Percentiles rank a stretch among this genome's conserved stretches.
These are phyloP conservation scores for Pseudococcus jackbeardsleyi DNA, from an alignment of 2,888 invertebrate species.

Conservation along the genomic window DNA sequence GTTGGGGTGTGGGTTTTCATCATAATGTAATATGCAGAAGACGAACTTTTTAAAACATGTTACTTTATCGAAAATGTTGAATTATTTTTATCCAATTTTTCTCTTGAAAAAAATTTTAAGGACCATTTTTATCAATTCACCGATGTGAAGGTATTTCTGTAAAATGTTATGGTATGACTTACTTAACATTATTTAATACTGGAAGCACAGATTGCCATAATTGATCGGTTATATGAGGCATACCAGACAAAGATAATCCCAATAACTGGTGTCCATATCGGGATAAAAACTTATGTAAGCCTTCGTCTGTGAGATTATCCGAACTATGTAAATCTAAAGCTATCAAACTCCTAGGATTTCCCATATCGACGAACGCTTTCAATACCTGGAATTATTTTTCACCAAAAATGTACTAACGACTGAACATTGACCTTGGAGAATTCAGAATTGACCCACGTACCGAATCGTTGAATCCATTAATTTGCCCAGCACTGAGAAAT, in stretches of 20 bases:
- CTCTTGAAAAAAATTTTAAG: too few species aligned
- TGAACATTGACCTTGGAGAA: neutral
- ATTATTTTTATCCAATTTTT: too few species aligned
- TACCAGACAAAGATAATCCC: conserved; percentile 91
- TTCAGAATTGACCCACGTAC: conserved; percentile 70
- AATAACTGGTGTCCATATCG: conserved; percentile 90
- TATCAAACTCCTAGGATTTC: conserved; percentile 81
- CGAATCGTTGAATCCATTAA: conserved; percentile 96
- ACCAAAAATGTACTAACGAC: neutral
- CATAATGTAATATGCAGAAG: too few species aligned
- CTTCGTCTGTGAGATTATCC: conserved; percentile 94
- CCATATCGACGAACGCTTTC: conserved; percentile 91
- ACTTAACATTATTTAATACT: conserved; percentile 92
- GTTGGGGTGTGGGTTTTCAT: too few species aligned
- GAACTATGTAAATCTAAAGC: conserved; percentile 95
- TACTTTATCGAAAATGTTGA: too few species aligned
- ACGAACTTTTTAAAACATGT: too few species aligned
- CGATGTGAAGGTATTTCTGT: too few species aligned
- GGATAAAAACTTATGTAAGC: conserved; percentile 90
- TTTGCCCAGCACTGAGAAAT: conserved; percentile 95
- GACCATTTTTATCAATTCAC: too few species aligned
- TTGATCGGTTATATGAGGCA: conserved; percentile 98
- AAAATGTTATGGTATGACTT: conserved; percentile 68
- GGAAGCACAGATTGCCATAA: conserved; percentile 97
- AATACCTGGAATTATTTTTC: conserved; percentile 74